A percentile compares a stretch with the other conserved stretches of the same genome.
Evolutionary conservation across 2,888 invertebrate species (phyloP).

Genomic region (Microdon myrmicae): DNA sequence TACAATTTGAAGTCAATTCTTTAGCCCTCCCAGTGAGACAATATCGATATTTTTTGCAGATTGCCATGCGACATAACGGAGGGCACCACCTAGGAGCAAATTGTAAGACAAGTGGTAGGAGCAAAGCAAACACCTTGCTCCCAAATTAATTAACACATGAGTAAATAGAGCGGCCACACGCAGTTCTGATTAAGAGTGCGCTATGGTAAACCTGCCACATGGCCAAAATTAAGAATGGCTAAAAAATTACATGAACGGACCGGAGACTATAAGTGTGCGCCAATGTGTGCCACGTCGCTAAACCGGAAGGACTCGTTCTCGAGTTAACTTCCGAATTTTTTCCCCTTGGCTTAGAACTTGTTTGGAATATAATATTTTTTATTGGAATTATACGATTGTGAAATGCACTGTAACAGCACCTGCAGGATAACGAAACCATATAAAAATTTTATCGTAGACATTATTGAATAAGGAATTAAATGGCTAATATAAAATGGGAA

Average conservation of each 20-base stretch:
- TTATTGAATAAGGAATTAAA: too few relatives aligned
- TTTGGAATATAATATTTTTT: too few relatives aligned
- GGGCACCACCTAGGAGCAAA: constrained; percentile 40
- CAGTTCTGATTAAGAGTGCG: constrained; percentile 31
- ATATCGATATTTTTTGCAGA: constrained; percentile 19
- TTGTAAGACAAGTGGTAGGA: constrained; percentile 35
- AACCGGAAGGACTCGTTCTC: constrained; percentile 41
- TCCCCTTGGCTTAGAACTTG: constrained; percentile 11
- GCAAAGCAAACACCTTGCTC: constrained; percentile 44
- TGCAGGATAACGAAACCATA: too few relatives aligned
- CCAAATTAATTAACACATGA: constrained; percentile 49
- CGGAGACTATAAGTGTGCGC: constrained; percentile 29
- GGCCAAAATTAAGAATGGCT: neutral
- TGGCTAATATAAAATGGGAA: too few relatives aligned
- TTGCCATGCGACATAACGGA: constrained; percentile 32
- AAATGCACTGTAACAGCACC: too few relatives aligned
- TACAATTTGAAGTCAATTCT: constrained; percentile 19
- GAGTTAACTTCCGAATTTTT: constrained; percentile 44
- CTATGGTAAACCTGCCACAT: constrained; percentile 18
- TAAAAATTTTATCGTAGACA: too few relatives aligned
- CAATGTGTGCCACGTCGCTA: constrained; percentile 38
- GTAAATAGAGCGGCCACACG: constrained; percentile 40
- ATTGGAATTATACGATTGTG: too few relatives aligned
- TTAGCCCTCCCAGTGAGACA: constrained; percentile 27
- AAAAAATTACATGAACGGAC: constrained; percentile 2